Percentiles rank a stretch among this genome's conserved stretches.
Conservation (phyloP, 2,888 invertebrate genomes). For the Deilephila elpenor region DNA sequence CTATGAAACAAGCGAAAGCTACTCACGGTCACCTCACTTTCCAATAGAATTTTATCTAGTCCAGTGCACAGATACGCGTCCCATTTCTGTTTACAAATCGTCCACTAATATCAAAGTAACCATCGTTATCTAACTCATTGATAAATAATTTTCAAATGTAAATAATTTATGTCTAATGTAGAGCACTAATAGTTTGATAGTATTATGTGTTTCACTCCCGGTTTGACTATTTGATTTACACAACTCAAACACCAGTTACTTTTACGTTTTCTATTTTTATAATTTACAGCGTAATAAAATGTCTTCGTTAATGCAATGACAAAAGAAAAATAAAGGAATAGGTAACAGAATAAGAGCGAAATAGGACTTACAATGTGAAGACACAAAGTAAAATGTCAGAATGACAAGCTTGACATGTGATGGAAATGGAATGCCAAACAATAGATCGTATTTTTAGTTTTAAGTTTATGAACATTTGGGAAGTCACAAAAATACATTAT, state of each 20-base stretch:
- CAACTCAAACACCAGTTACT: not conserved
- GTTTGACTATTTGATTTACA: not conserved
- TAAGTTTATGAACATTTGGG: too few species aligned
- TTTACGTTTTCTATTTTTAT: not conserved
- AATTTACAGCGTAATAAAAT: too few species aligned
- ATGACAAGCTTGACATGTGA: too few species aligned
- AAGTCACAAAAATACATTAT: too few species aligned
- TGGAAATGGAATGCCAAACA: too few species aligned
- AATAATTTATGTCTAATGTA: constrained; percentile 39
- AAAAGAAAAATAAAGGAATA: too few species aligned
- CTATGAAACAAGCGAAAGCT: not conserved
- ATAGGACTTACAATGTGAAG: too few species aligned
- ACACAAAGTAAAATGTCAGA: too few species aligned
- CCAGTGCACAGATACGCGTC: constrained; percentile 42
- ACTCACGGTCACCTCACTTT: not conserved
- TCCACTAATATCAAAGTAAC: constrained; percentile 45
- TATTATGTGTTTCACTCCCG: too few species aligned
- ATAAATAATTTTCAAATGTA: constrained; percentile 58
- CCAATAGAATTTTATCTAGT: not conserved
- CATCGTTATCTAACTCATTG: constrained; percentile 53
- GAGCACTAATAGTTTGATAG: not conserved
- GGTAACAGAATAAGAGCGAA: too few species aligned
- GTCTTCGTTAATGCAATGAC: too few species aligned
- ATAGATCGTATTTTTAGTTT: too few species aligned
- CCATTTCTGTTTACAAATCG: constrained; percentile 53